Conservation (phyloP, 1,140 invertebrate species). For the Drosophila kohkoa region DNA sequence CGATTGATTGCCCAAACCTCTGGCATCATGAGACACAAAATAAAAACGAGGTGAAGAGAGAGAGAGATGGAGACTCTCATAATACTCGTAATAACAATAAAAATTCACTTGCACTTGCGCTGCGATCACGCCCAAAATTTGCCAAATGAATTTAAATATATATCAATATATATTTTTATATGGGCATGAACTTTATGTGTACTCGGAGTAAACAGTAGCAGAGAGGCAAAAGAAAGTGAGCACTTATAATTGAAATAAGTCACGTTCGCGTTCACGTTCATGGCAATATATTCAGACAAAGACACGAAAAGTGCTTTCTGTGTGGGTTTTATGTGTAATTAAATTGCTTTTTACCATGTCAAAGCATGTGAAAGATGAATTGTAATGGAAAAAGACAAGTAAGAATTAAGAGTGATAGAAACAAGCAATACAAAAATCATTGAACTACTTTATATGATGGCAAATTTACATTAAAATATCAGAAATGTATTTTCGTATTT, state of each 20-base stretch:
- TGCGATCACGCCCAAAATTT: conserved; percentile 25
- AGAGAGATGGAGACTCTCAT: background rate
- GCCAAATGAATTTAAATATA: conserved; percentile 36
- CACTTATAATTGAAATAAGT: conserved; percentile 57
- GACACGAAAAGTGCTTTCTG: conserved; percentile 25
- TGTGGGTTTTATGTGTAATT: conserved; percentile 44
- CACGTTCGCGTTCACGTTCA: conserved; percentile 74
- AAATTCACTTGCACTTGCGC: conserved; percentile 42
- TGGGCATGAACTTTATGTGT: background rate
- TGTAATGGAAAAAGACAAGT: background rate
- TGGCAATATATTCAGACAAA: conserved; percentile 15
- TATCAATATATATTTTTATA: conserved; percentile 9
- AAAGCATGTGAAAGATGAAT: conserved; percentile 5
- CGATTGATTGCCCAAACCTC: conserved; percentile 48
- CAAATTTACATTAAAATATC: too few relatives aligned
- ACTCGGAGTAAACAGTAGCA: conserved; percentile 3
- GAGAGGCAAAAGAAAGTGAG: conserved; percentile 65
- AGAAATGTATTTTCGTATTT: too few relatives aligned
- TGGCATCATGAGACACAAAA: conserved; percentile 4
- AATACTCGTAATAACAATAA: conserved; percentile 24
- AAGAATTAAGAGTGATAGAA: background rate
- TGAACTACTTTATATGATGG: too few relatives aligned
- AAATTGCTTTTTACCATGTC: conserved; percentile 18
- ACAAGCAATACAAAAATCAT: background rate
- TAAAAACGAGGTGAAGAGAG: background rate